Evolutionary conservation across 2,113 vertebrate genomes (phyloP).

Genomic region (Hyaena hyaena): DNA sequence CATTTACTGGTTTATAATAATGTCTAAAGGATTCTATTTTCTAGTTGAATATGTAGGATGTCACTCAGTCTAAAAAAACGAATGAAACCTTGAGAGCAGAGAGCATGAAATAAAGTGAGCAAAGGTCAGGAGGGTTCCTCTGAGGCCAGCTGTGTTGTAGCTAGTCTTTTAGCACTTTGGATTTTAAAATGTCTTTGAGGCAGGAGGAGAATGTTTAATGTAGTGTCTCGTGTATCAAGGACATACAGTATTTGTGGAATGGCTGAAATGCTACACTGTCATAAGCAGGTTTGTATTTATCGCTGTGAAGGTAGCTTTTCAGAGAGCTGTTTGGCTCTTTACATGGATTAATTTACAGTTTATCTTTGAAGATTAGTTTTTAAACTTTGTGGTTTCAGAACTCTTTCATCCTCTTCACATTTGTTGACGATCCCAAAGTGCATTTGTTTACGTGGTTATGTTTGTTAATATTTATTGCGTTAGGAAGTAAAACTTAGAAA

Average conservation of each 20-base stretch:
- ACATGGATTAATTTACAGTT: neutral
- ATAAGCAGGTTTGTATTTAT: neutral
- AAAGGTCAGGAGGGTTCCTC: neutral
- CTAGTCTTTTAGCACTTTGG: neutral
- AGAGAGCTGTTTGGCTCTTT: neutral
- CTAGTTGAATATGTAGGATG: slow-evolving; percentile 31
- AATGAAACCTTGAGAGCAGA: neutral
- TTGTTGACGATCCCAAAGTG: neutral
- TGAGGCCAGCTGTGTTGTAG: neutral
- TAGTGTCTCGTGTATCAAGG: neutral
- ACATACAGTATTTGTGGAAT: neutral
- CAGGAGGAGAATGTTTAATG: neutral
- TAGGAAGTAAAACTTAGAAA: slow-evolving; percentile 33
- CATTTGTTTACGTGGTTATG: slow-evolving; percentile 19
- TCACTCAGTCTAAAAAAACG: slow-evolving; percentile 37
- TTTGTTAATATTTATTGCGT: slow-evolving; percentile 30
- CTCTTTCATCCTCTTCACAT: slow-evolving; percentile 4
- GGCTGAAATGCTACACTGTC: neutral
- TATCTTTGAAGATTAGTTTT: slow-evolving; percentile 53
- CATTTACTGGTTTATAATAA: neutral
- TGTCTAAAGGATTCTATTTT: slow-evolving; percentile 48
- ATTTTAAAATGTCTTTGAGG: neutral
- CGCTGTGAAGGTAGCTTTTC: neutral
- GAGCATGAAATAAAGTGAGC: neutral
- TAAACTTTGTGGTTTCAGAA: neutral